phyloP scores from a whole-genome alignment of 1,140 invertebrate species.

The Melipona quadrifasciata region DNA sequence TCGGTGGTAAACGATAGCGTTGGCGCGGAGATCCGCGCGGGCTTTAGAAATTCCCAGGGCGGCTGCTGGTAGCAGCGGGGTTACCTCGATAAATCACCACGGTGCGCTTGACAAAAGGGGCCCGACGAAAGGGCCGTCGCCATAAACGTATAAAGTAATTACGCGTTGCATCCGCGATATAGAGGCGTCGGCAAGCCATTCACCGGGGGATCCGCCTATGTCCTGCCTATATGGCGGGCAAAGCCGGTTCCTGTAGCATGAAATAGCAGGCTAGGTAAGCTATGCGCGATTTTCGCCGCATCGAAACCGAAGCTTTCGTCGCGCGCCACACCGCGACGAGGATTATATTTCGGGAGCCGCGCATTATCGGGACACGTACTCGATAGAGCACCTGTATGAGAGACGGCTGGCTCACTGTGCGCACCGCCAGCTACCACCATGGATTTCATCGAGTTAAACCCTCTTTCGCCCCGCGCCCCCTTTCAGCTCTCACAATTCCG shows the following conservation, averaged over 20 bases:
- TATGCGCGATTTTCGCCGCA: constrained; percentile 60
- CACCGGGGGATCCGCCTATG: constrained; percentile 54
- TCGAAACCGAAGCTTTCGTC: constrained; percentile 58
- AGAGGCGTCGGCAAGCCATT: constrained; percentile 53
- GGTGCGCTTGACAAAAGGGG: constrained; percentile 63
- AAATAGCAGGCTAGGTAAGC: constrained; percentile 44
- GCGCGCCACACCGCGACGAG: constrained; percentile 53
- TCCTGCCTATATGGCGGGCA: constrained; percentile 35
- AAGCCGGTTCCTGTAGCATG: constrained; percentile 31
- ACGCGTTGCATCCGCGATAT: constrained; percentile 61
- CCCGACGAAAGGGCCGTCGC: constrained; percentile 65
- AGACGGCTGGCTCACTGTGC: constrained; percentile 32
- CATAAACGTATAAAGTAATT: constrained; percentile 75
- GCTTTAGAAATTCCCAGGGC: constrained; percentile 61
- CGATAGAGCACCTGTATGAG: constrained; percentile 46
- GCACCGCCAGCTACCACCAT: constrained; percentile 7
- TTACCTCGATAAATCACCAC: constrained; percentile 66
- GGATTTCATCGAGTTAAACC: constrained; percentile 64
- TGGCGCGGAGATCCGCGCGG: constrained; percentile 38
- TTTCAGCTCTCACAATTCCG: constrained; percentile 38
- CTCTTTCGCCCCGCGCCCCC: constrained; percentile 21
- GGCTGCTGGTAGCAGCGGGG: constrained; percentile 33
- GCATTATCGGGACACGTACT: constrained; percentile 68
- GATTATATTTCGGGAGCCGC: constrained; percentile 71
- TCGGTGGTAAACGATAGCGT: constrained; percentile 45